Conservation (phyloP, 2,113 vertebrate genomes). For the Salminus brasiliensis region DNA sequence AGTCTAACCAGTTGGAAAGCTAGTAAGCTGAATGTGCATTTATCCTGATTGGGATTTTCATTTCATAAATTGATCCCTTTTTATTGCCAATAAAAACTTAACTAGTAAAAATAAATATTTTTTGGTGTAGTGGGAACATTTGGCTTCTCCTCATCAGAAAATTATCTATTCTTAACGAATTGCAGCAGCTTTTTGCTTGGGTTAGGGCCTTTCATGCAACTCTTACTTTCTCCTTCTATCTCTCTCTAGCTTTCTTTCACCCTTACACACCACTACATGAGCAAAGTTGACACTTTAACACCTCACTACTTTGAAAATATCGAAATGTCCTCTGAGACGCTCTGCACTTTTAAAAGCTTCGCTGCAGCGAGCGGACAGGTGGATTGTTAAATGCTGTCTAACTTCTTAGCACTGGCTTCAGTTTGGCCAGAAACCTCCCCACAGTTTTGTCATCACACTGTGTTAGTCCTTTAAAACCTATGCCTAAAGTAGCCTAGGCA, state of each 20-base stretch:
- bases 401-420: slow-evolving; percentile 25
- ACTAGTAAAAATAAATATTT: too few species aligned
- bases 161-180: too few species aligned
- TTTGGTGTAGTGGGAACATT: too few species aligned
- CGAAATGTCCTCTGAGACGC: slow-evolving; percentile 34
- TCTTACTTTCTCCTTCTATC: slow-evolving; percentile 1
- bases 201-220: too few species aligned
- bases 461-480: slow-evolving; percentile 45
- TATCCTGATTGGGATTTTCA: too few species aligned
- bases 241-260: neutral
- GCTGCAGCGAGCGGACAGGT: neutral
- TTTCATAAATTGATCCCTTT: too few species aligned
- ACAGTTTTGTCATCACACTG: slow-evolving; percentile 44
- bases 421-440: slow-evolving; percentile 11
- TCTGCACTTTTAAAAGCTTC: slow-evolving; percentile 26
- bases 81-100: too few species aligned
- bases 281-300: slow-evolving; percentile 45
- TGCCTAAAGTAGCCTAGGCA: neutral
- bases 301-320: slow-evolving; percentile 47
- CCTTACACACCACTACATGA: slow-evolving; percentile 10
- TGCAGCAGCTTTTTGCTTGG: too few species aligned
- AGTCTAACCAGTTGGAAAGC: too few species aligned
- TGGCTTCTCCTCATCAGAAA: too few species aligned
- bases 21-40: too few species aligned
- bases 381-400: slow-evolving; percentile 27